Evolutionary conservation across 2,113 vertebrate species (phyloP), one percentile per base, ranked within the genome.

Genomic region (Dendrocopos noguchii): DNA sequence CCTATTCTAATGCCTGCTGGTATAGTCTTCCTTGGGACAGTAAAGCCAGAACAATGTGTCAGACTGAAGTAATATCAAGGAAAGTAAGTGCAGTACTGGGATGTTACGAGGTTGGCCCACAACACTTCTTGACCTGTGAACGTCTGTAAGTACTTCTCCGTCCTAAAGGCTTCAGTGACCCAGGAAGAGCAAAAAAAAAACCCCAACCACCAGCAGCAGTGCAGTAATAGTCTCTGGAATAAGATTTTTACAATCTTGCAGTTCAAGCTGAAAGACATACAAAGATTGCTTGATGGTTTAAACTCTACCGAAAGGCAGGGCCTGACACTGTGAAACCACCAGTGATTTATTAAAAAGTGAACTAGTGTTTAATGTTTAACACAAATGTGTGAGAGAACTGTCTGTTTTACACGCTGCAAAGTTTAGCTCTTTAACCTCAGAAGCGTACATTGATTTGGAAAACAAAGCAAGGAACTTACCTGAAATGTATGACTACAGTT

Each of bases 1-100:
- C 98, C 97, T 99, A 87, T 87, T 44, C 98, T 99, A 99, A 99
- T 98, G 98, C 96, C 97, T 98, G 95, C 98, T 98, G 97, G 98
- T 96, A 91, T 50, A 79, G 63, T 63, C 97, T 97, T 98, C 95
- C 96, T 84, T 96, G 97, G 98, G 98, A 98, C 95, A 97, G 97
- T 78, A 82, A 97, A 97, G 96, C 95, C 97, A 97, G 97, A 98
- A 98, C 98, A 98, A 99, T 97, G 98, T 98, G 99, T 99, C 98
- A 99, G 96, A 98, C 97, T 98, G 96, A 95, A 98, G 98, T 88
- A 98, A 97, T 97, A 98, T 99, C 98, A 99, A 98, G 96, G 91
- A 63, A 83, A 97, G 81, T 97, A 94, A 97, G 92, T 95, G 96
- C 95, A 96, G 95, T 64, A 85, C 93, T 90, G 95, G 94, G 96